Conservation (phyloP, 2,888 invertebrate species). For the Acrobasis repandana region DNA sequence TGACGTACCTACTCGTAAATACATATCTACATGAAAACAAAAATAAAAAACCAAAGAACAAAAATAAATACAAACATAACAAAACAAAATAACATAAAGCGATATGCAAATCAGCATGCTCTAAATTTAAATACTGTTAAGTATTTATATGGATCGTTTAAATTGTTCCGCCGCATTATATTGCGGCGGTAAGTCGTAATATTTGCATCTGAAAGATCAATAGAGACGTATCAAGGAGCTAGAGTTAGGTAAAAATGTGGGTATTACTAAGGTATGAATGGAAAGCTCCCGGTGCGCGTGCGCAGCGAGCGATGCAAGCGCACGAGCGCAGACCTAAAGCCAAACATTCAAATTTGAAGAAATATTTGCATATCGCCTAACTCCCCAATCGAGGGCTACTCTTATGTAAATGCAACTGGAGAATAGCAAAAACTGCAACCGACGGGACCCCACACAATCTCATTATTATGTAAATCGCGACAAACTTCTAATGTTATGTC, state of each 20-base stretch:
- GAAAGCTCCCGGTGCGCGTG: conserved; percentile 71
- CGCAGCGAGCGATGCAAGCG: conserved; percentile 45
- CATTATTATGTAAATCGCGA: conserved; percentile 72
- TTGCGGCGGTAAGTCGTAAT: conserved; percentile 45
- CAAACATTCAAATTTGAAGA: conserved; percentile 67
- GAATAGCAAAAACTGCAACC: conserved; percentile 74
- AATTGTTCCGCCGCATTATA: conserved; percentile 51
- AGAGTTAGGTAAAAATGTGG: conserved; percentile 58
- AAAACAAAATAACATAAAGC: conserved; percentile 64
- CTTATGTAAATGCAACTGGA: conserved; percentile 71
- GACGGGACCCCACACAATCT: conserved; percentile 70
- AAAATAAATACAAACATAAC: conserved; percentile 83
- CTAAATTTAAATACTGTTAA: conserved; percentile 41
- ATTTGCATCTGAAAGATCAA: conserved; percentile 76
- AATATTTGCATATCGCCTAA: conserved; percentile 82
- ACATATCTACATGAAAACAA: conserved; percentile 65
- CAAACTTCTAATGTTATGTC: conserved; percentile 73
- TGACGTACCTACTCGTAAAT: conserved; percentile 43
- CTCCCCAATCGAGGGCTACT: conserved; percentile 71
- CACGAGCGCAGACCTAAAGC: conserved; percentile 51
- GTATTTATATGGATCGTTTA: conserved; percentile 45
- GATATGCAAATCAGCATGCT: conserved; percentile 76
- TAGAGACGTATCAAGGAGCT: conserved; percentile 60
- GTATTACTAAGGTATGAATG: conserved; percentile 63
- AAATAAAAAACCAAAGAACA: conserved; percentile 69